These are phyloP conservation scores for Ciconia maguari DNA, from an alignment of 2,113 vertebrate genomes.

Conservation along the genomic window DNA sequence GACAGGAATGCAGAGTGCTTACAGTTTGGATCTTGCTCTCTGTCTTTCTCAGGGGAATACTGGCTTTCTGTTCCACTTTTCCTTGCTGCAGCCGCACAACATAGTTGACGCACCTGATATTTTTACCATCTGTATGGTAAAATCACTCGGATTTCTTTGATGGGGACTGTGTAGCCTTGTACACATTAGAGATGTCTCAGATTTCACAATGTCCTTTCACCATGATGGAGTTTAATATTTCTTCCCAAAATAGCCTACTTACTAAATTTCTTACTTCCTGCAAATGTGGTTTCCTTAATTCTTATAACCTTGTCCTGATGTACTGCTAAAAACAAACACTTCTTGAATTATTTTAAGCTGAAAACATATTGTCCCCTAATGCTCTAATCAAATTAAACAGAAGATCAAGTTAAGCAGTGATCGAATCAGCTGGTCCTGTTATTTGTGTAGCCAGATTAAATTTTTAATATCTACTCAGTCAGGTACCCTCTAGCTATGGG, in stretches of 20 bases:
- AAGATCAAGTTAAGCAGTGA: conserved; percentile 31
- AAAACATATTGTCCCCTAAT: conserved; percentile 8
- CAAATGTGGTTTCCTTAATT: conserved; percentile 32
- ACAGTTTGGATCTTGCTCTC: background rate
- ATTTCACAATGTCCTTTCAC: conserved; percentile 8
- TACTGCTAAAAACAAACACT: background rate
- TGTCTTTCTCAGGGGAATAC: background rate
- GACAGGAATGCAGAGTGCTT: background rate
- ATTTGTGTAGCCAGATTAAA: conserved; percentile 7
- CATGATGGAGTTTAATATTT: background rate
- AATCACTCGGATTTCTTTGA: conserved; percentile 31
- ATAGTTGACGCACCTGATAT: background rate
- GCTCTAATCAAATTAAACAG: conserved; percentile 12
- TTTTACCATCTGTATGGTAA: background rate
- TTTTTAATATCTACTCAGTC: background rate
- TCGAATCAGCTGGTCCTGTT: background rate
- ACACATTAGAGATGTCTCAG: conserved; percentile 16
- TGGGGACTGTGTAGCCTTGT: background rate
- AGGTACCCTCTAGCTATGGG: background rate
- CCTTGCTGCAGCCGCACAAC: background rate
- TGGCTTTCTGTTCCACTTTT: background rate
- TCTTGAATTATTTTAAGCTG: conserved; percentile 42
- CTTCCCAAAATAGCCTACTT: conserved; percentile 3
- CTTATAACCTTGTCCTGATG: conserved; percentile 21
- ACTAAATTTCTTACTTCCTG: conserved; percentile 1